A percentile compares a stretch with the other conserved stretches of the same genome.
phyloP scores from a whole-genome alignment of 2,888 invertebrate genomes.

The Catocala nupta region DNA sequence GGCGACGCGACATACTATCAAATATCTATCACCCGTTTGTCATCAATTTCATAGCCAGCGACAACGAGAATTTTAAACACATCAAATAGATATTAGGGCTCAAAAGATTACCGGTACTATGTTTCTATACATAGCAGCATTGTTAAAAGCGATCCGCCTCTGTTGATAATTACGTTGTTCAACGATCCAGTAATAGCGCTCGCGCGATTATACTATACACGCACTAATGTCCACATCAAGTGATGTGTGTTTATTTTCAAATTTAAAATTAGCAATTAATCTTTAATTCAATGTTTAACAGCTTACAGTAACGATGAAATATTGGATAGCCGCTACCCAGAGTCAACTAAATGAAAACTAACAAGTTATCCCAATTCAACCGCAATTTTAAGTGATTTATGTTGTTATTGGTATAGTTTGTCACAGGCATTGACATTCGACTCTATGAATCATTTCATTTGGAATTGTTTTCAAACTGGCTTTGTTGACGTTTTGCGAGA shows the following conservation, averaged over 20 bases:
- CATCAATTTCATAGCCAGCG: constrained; percentile 18
- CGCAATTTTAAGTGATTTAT: constrained; percentile 27
- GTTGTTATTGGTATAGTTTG: constrained; percentile 21
- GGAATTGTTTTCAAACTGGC: constrained; percentile 31
- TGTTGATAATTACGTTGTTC: constrained; percentile 31
- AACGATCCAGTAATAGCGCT: constrained; percentile 16
- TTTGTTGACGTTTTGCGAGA: constrained; percentile 32
- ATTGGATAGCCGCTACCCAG: neutral
- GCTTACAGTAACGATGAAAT: neutral
- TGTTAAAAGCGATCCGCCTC: constrained; percentile 5
- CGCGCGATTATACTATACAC: constrained; percentile 1
- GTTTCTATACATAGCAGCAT: no score
- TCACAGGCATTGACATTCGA: constrained; percentile 36
- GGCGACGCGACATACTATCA: constrained; percentile 25
- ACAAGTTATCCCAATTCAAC: constrained; percentile 1
- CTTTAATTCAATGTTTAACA: neutral
- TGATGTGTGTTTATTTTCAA: no score
- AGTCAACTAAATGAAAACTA: constrained; percentile 5
- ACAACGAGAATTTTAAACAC: constrained; percentile 1
- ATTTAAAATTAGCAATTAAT: constrained; percentile 1
- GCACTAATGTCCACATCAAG: no score
- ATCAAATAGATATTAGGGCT: constrained; percentile 2
- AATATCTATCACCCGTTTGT: constrained; percentile 30
- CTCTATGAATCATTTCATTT: constrained; percentile 43
- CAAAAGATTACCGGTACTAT: neutral